Evolutionary conservation across 2,113 vertebrate species (phyloP), one percentile per base, ranked within the genome.

Genomic region (Pseudolaguvia tuberculata): DNA sequence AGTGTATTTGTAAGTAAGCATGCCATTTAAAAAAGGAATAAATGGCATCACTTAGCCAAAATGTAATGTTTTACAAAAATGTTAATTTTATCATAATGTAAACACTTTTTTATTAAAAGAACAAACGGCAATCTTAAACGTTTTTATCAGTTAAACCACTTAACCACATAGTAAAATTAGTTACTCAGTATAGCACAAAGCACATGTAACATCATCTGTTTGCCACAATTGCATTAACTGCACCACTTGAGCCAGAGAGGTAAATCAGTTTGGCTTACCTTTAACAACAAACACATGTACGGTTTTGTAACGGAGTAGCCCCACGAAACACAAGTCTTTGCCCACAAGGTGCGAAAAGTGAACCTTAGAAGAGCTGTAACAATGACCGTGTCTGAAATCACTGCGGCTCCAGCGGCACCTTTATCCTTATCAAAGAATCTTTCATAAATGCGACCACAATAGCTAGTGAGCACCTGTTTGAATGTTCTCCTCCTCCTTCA

Each of bases 401-500:
- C 88, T 90, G 92, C 85, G 85, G 80, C 83, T 86, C 72, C 70
- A 87, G 80, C 55, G 70, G 85, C 86, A 87, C 83, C 85, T 90
- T 84, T 81, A 83, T 85, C 79, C 85, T 81, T 86, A 89, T 91
- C 89, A 90, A 86, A 86, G 88, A 88, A 90, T 89, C 84, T 8
- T 89, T 93, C 91, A 92, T 92, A 91, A 93, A 88, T 86, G 88
- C 20, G 21, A 58, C 83, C 86, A 91, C 86, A 86, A 91, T 86
- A 84, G 83, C 86, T 85, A 84, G 89, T 81, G 80, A 87, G 88
- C 92, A 92, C 93, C 91, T 93, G 93, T 91, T 91, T 90, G 87
- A 90, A 92, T 90, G 94, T 93, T 93, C 93, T 88, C 91, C 91
- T 91, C 91, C 92, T 90, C 85, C 86, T 79, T 83, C 90, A 91